Percentiles rank a stretch among this genome's conserved stretches.
phyloP scores from a whole-genome alignment of 1,140 invertebrate species.

The Acromyrmex charruanus region DNA sequence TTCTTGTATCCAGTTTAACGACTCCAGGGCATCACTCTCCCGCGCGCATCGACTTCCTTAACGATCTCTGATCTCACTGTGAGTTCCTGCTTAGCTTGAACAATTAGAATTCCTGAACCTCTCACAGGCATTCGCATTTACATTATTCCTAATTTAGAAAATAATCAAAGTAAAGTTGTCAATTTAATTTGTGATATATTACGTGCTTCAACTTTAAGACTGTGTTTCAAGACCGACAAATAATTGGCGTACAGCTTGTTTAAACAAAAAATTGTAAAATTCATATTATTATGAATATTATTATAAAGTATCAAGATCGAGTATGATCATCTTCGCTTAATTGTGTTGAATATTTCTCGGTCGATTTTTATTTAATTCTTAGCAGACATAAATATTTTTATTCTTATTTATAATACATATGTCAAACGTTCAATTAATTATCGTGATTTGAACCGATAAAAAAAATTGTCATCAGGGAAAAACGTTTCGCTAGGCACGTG shows the following conservation, averaged over 20 bases:
- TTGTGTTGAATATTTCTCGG: too few species aligned
- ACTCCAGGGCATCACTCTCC: slow-evolving; percentile 42
- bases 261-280: too few species aligned
- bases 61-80: slow-evolving; percentile 29
- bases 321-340: too few species aligned
- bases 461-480: not conserved
- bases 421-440: not conserved
- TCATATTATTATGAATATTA: too few species aligned
- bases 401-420: not conserved
- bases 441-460: not conserved
- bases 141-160: slow-evolving; percentile 7
- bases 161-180: too few species aligned
- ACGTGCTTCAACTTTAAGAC: too few species aligned
- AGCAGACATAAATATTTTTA: not conserved
- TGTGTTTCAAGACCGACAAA: too few species aligned
- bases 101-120: slow-evolving; percentile 33
- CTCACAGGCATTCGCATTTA: not conserved
- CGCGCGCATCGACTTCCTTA: slow-evolving; percentile 33
- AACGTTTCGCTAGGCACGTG: not conserved
- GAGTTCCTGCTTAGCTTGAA: slow-evolving; percentile 16
- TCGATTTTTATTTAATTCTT: too few species aligned
- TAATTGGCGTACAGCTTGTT: too few species aligned
- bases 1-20: slow-evolving; percentile 63
- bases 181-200: too few species aligned
- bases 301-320: too few species aligned